Percentiles rank a stretch among this genome's conserved stretches.
These are phyloP conservation scores for Plecturocebus donacophilus DNA, from an alignment of 2,113 vertebrate species.

Conservation along the genomic window DNA sequence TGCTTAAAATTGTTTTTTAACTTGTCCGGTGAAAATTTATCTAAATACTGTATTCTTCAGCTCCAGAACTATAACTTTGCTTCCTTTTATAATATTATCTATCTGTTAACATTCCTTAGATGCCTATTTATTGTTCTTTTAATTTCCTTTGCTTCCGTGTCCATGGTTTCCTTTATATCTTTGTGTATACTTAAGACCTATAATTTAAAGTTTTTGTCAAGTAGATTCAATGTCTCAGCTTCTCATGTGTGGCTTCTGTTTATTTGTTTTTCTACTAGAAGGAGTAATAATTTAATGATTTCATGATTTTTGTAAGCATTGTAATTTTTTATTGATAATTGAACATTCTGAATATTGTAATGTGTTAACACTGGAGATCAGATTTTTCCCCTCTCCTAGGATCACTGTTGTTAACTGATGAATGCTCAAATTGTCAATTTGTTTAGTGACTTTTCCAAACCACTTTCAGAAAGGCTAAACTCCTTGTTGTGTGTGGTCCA, in stretches of 20 bases:
- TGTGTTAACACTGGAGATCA: not conserved
- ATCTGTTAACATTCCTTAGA: not conserved
- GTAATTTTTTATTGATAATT: not conserved
- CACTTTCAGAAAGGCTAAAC: not conserved
- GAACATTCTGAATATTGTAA: not conserved
- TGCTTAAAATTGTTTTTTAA: not conserved
- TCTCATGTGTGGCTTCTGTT: not conserved
- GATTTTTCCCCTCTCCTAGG: not conserved
- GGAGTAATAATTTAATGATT: not conserved
- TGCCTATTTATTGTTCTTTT: not conserved
- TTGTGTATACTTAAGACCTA: not conserved
- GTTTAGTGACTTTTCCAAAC: not conserved
- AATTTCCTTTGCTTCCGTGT: not conserved
- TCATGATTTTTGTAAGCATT: not conserved
- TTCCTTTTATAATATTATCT: not conserved
- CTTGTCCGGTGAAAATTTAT: not conserved
- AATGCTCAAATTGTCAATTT: not conserved
- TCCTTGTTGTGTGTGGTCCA: not conserved
- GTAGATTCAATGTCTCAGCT: not conserved
- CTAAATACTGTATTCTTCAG: not conserved
- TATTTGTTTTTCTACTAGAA: not conserved
- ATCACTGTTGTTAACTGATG: not conserved
- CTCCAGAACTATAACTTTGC: not conserved
- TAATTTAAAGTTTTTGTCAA: not conserved
- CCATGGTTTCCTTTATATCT: not conserved